Base-by-base conservation (phyloP, 2,888 invertebrate genomes). In the Sceliomorpha sp. region DNA sequence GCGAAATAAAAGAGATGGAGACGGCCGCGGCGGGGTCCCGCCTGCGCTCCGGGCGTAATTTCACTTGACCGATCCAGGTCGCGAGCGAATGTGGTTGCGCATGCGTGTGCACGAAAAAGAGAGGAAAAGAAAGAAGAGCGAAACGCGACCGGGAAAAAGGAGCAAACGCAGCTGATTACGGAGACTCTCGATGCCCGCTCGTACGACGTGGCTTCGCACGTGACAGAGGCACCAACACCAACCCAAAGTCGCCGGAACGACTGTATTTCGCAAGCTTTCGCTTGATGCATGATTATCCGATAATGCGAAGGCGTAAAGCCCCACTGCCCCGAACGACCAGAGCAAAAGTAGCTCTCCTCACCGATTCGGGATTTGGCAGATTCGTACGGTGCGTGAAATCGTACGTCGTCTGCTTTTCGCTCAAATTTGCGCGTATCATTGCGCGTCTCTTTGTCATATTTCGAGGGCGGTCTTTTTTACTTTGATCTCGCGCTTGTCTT, bases 51-150 rank as follows among this genome's bases (percentile, higher is more conserved):
- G 45, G 76, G 85, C 84, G 66, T 66, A 83, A 82, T 86, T 86
- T 85, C 84, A 84, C 83, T 84, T 77, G 69, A 75, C 72, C 77
- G 79, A 81, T 81, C 75, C 77, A 79, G 83, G 82, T 83, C 80
- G 79, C 67, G 45, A 36, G 34, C 40, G 26, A 42, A 37, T 58
- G 59, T 60, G 70, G 48, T 45, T 20, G 53, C 26, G 32, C 26
- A 31, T 42, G 20, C 44, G 20, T 55, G 47, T 42, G 29, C 20
- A 27, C 36, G 47, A 17, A 31, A 51, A 50, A 39, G 59, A 44
- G 31, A 62, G 53, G 26, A 56, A 15, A 44, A 27, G 29, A 44
- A 14, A 36, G 14, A 12, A 32, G 51, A 34, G 62, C 31, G 51
- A 42, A 47, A 44, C 1, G 51, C 50, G 66, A 69, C n/a, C n/a